A percentile compares a stretch with the other conserved stretches of the same genome.
Evolutionary conservation across 2,113 vertebrate species (phyloP).

Genomic region (Oncorhynchus kisutch): DNA sequence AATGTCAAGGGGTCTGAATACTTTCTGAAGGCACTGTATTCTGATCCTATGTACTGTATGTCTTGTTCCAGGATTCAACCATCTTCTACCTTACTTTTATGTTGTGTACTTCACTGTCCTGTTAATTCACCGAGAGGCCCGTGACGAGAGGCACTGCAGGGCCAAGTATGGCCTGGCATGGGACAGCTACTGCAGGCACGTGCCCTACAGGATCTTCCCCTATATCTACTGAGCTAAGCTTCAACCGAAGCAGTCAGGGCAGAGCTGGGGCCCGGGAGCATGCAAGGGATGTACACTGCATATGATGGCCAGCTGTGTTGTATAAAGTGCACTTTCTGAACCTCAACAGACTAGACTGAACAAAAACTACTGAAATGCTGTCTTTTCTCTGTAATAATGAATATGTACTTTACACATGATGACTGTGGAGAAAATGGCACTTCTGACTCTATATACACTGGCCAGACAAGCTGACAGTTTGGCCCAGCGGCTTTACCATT

Average conservation of each 20-base stretch:
- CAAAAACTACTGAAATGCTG: neutral
- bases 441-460: neutral
- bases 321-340: neutral
- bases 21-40: no score
- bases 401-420: neutral
- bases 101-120: slow-evolving; percentile 80
- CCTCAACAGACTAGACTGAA: neutral
- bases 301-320: neutral
- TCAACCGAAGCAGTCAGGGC: slow-evolving; percentile 1
- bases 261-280: neutral
- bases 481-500: neutral
- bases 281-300: neutral
- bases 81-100: slow-evolving; percentile 88
- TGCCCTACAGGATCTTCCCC: slow-evolving; percentile 88
- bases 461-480: neutral
- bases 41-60: neutral
- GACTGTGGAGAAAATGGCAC: neutral
- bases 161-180: slow-evolving; percentile 84
- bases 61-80: slow-evolving; percentile 71
- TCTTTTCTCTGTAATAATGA: neutral
- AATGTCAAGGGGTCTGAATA: no score
- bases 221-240: slow-evolving; percentile 76
- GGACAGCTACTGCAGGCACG: slow-evolving; percentile 81
- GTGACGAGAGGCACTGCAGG: slow-evolving; percentile 84
- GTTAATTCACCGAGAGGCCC: slow-evolving; percentile 83